phyloP scores from a whole-genome alignment of 2,888 invertebrate genomes.

The Eristalis arbustorum region DNA sequence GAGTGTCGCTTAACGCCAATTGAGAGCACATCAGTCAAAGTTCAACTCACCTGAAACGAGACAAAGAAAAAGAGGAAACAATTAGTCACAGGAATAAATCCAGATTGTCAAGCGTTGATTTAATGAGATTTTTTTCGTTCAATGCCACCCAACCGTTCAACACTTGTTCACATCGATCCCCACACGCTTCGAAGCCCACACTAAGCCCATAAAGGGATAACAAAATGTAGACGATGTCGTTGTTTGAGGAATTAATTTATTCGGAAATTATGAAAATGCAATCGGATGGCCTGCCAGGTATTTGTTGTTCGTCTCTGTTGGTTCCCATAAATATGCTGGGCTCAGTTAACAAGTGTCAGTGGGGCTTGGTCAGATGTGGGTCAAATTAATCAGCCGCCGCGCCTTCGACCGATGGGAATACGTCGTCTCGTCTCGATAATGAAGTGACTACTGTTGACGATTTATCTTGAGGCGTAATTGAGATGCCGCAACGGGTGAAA shows the following conservation, averaged over 20 bases:
- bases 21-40: neutral
- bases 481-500: constrained; percentile 2
- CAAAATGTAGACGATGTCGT: neutral
- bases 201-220: neutral
- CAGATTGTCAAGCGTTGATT: neutral
- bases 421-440: constrained; percentile 3
- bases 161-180: neutral
- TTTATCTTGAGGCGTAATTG: constrained; percentile 12
- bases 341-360: neutral
- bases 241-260: constrained; percentile 2
- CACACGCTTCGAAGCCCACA: neutral
- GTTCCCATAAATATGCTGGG: neutral
- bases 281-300: neutral
- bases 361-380: neutral
- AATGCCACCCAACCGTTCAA: neutral
- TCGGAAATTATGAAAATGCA: constrained; percentile 19
- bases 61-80: neutral
- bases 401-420: neutral
- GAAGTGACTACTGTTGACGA: constrained; percentile 27
- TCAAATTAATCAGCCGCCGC: neutral
- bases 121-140: neutral
- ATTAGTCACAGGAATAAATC: constrained; percentile 13
- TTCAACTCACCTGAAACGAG: constrained; percentile 40
- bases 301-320: neutral
- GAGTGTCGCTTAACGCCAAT: neutral